Evolutionary conservation across 2,113 vertebrate species (phyloP), one percentile per base, ranked within the genome.

Genomic region (Macquaria ambigua): DNA sequence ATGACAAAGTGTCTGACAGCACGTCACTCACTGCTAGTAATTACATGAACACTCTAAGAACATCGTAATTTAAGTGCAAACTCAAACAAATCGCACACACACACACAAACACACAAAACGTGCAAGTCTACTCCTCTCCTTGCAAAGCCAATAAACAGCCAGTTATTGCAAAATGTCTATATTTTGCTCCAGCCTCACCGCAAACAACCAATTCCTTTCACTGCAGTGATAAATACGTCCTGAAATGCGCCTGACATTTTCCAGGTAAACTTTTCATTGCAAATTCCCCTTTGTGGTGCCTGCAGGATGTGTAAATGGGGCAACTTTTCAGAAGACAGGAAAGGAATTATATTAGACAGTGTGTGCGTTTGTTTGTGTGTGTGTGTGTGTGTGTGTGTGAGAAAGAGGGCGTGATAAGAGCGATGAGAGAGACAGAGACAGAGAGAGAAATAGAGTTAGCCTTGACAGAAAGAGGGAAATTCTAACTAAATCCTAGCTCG

Each of bases 261-360:
- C 61, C 69, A 83, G 69, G 77, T 90, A 90, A 91, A 89, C 81
- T 62, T 92, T 79, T 89, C 80, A 86, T 75, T 67, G 85, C 80
- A 81, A 67, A 83, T 89, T 86, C 83, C 34, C 63, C 84, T 86
- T 66, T 81, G 81, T 82, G 77, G 59, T 55, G 84, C 70, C 81
- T 68, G 81, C 67, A 87, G 64, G 58, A 84, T 50, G 77, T 77
- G 71, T 80, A 87, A 80, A 88, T 76, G 64, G 73, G 74, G 53
- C 37, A 74, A 87, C 74, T 83, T 87, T 83, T 80, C 16, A 81
- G 82, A 74, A 79, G 78, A 74, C 31, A 31, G 63, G 61, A 62
- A 68, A 55, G 37, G 64, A 87, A 85, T 87, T 71, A 63, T 80
- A 85, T 85, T 77, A 62, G 82, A 77, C 50, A 18, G 58, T 20